phyloP scores from a whole-genome alignment of 2,113 vertebrate genomes.

The Corapipo altera region DNA sequence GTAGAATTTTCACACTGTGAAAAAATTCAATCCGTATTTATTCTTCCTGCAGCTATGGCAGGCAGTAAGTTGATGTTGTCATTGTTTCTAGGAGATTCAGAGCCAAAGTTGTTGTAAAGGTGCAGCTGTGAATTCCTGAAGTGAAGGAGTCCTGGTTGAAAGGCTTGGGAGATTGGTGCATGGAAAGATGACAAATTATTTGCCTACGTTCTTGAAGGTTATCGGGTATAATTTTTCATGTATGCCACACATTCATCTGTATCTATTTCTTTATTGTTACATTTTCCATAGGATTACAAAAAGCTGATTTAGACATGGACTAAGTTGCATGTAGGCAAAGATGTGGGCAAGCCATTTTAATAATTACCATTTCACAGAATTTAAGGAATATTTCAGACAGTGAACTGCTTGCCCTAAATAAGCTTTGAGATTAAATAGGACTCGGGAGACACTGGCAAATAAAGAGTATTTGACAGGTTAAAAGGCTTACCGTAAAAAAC shows the following conservation, averaged over 20 bases:
- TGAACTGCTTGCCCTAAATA: background rate
- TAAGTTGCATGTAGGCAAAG: background rate
- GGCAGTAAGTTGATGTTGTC: background rate
- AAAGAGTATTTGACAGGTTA: conserved; percentile 13
- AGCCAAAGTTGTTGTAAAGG: background rate
- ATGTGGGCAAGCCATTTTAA: background rate
- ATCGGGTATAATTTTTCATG: background rate
- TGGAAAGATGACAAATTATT: background rate
- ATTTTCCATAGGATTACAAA: background rate
- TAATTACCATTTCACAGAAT: background rate
- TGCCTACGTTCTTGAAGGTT: background rate
- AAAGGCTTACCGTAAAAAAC: background rate
- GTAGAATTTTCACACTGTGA: background rate
- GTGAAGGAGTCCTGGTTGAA: background rate
- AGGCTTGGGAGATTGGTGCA: background rate
- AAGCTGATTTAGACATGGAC: background rate
- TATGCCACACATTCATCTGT: background rate
- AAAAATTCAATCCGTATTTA: background rate
- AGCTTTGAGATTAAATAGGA: background rate
- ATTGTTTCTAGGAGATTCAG: background rate
- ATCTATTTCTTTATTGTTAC: background rate
- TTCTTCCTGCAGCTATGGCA: background rate
- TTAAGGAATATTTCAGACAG: background rate
- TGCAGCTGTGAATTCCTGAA: background rate
- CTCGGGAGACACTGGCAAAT: background rate